These are phyloP conservation scores for Aurelia coerulea DNA, from an alignment of 30 jellyfish, hydroid and myxozoan genomes.

Conservation along the genomic window DNA sequence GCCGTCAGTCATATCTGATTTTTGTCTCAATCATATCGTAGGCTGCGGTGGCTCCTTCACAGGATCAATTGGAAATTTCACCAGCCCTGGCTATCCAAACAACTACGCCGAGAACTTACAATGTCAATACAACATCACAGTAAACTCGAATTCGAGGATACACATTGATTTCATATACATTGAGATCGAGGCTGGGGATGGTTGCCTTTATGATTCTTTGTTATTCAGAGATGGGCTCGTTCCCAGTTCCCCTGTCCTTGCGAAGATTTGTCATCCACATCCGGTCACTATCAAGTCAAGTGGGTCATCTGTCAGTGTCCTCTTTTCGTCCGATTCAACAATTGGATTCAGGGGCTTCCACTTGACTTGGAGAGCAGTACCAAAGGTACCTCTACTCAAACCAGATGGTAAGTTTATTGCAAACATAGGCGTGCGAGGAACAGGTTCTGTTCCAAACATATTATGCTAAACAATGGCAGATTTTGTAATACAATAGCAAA, in stretches of 20 bases:
- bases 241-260: conserved; percentile 67
- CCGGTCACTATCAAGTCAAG: conserved; percentile 68
- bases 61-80: conserved; percentile 62
- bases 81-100: conserved; percentile 88
- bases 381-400: conserved; percentile 56
- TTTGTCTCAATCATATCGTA: background rate
- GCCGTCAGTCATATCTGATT: too few relatives aligned
- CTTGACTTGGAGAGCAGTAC: conserved; percentile 80
- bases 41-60: conserved; percentile 81
- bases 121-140: conserved; percentile 55
- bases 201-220: conserved; percentile 80
- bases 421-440: too few relatives aligned
- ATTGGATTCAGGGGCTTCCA: conserved; percentile 76
- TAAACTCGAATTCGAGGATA: conserved; percentile 41
- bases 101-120: conserved; percentile 70
- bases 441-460: too few relatives aligned
- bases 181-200: conserved; percentile 76
- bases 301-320: conserved; percentile 64
- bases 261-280: conserved; percentile 59
- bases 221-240: conserved; percentile 78
- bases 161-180: conserved; percentile 55
- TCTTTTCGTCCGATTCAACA: conserved; percentile 80
- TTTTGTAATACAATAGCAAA: too few relatives aligned
- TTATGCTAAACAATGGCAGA: too few relatives aligned
- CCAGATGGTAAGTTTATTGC: conserved; percentile 47